Evolutionary conservation across 2,797 vertebrate genomes (phyloP), one percentile per base, ranked within the genome.

Genomic region (Graptemys geographica): DNA sequence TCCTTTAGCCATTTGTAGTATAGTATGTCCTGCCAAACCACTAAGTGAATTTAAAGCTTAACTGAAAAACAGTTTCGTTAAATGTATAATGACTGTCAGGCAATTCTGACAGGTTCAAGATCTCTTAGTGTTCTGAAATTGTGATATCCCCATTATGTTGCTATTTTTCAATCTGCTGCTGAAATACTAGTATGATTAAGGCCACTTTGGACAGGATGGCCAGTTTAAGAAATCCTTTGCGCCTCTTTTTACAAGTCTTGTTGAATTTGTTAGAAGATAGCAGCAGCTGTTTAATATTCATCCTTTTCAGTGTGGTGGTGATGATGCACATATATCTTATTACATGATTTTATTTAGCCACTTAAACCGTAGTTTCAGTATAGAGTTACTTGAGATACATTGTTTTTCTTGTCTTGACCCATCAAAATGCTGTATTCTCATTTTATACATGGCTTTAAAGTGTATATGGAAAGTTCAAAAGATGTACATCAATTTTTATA

Each of bases 271-370:
- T 92, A 82, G 84, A 84, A 92, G 76, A 62, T 74, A 59, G 2
- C 18, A 89, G 76, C 90, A 93, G 89, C 94, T 96, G 93, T 89
- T 93, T 90, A 78, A 87, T 84, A 83, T 19, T 94, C 79, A n/a
- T 56, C 89, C 37, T 81, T 96, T 91, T 94, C 82, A 84, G 28
- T 79, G 11, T 84, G 89, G 76, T 87, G 80, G 74, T 57, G 55
- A 52, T 33, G 88, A 89, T 81, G 49, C 72, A 51, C 62, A 19
- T 90, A 9, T 53, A 80, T 93, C 31, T 41, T 87, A 74, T 72
- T 27, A 94, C 88, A 85, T 59, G 55, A 19, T 88, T 96, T 81
- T 94, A 93, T 86, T 90, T 94, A 90, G 90, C 87, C 11, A 51
- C 83, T 41, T 84, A 83, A 90, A 87, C 94, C 84, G 72, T 90